Conservation (phyloP, 2,797 vertebrate genomes). For the Pelodytes ibericus region DNA sequence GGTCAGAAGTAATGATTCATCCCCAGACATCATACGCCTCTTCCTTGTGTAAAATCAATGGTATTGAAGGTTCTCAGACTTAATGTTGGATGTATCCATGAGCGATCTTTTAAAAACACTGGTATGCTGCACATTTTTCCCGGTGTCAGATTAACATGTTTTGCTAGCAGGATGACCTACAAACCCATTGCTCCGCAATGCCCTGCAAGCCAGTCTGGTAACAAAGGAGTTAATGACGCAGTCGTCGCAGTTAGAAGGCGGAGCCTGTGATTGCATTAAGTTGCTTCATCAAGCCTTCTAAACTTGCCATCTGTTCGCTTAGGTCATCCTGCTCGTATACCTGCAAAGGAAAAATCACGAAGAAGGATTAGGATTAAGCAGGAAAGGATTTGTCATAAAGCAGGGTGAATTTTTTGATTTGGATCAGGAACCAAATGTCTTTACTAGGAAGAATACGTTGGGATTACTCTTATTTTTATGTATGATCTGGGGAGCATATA, state of each 20-base stretch:
- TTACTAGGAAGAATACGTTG: too few species aligned
- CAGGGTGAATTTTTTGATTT: too few species aligned
- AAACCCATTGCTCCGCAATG: constrained; percentile 31
- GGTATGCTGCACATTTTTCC: constrained; percentile 64
- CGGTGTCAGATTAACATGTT: constrained; percentile 57
- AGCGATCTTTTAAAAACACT: constrained; percentile 61
- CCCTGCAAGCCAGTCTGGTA: constrained; percentile 13
- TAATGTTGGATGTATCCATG: constrained; percentile 49
- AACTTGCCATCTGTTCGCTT: constrained; percentile 96
- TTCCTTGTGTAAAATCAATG: constrained; percentile 38
- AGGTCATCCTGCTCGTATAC: constrained; percentile 95
- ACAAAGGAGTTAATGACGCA: constrained; percentile 28
- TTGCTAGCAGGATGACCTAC: constrained; percentile 21
- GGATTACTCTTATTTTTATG: too few species aligned
- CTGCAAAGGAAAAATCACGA: constrained; percentile 51
- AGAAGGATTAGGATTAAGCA: too few species aligned
- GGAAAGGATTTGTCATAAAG: too few species aligned
- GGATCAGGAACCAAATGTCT: too few species aligned
- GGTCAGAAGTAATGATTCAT: constrained; percentile 40
- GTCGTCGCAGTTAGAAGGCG: constrained; percentile 80
- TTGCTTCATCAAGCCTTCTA: constrained; percentile 97
- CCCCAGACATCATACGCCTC: constrained; percentile 47
- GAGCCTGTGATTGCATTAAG: constrained; percentile 97
- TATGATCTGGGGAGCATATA: too few species aligned
- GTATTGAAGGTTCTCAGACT: constrained; percentile 47